Base-by-base conservation (phyloP, 2,113 vertebrate genomes). In the Leptobrachium leishanense region DNA sequence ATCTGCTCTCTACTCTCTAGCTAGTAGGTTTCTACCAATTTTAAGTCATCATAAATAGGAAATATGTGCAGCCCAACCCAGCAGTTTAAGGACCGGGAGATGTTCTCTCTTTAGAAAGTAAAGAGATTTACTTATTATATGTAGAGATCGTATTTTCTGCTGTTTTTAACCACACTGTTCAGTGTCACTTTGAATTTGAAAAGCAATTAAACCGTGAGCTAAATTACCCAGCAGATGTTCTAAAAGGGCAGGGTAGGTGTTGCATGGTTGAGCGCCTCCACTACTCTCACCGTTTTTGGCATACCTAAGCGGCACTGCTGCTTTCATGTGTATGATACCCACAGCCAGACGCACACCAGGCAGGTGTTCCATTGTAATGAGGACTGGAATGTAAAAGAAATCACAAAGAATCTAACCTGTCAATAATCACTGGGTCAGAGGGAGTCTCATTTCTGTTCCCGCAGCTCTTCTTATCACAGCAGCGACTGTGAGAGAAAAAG, bases 381-480 rank as follows among this genome's bases (percentile, higher is more conserved):
- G 87, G 82, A 84, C 8, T 76, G 72, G 70, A 87, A 87, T 74
- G 79, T 85, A 88, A 84, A 84, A 86, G 43, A 91, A 91, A 91
- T 85, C 87, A 90, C 9, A 59, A 59, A 59, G 3, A 59, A 59
- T 88, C 96, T 94, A 98, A 99, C 98, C 98, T 99, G 97, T 99
- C 98, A 92, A 99, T 99, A 95, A 99, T 99, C 93, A 99, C 97
- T 82, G 98, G 98, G 94, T 99, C 97, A 89, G 98, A 99, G 82
- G 98, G 98, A 88, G 98, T 99, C 94, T 99, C 97, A 85, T 99
- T 99, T 90, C 98, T 95, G 94, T 99, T 99, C 89, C 98, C 98
- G 86, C 98, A 99, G 87, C 98, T 99, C 91, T 99, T 99, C 95
- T 99, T 99, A 93, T 99, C 97, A 90, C 98, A 99, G 93, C 98